Base-by-base conservation (phyloP, 2,113 vertebrate genomes). In the Equus quagga region DNA sequence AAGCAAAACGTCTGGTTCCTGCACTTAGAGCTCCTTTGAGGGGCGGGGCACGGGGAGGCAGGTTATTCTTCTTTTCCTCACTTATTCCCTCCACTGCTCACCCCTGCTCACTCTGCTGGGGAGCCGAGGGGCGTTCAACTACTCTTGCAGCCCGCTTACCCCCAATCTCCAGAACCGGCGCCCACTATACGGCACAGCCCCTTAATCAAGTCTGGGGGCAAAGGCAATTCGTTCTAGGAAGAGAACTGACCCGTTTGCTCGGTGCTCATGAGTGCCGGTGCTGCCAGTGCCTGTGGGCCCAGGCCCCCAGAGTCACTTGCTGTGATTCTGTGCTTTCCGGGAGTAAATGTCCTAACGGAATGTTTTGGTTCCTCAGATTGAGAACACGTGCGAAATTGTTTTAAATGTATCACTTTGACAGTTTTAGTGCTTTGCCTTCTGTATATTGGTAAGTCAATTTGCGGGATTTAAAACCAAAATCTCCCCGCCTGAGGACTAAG, bases 261-360 rank as follows among this genome's bases (percentile, higher is more conserved):
- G 8, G 41, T 6, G 46, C 73, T n/a, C 3, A 0, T 8, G 23
- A 0, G 17, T 2, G 31, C 8, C 6, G 0, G 0, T 0, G 1
- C 44, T 2, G 13, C 3, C 1, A 0, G 12, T 8, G 15, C 73
- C 75, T 12, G 64, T 65, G 19, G 6, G 41, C 18, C 18, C 3
- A 1, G 3, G 2, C 15, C 73, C 26, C 67, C 24, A 1, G 62
- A 72, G 80, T 14, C 0, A 0, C 26, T 13, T 19, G 21, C 89
- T 3, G 9, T 1, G 31, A 26, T 8, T 2, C 19, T 11, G 5
- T 11, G 15, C 79, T 65, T n/a, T 9, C 44, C n/a, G 3, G 3
- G 78, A 12, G 8, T 36, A 15, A 31, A 8, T 10, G 0, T 4
- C 11, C 69, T 26, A 0, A 2, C 2, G 1, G 41, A 12, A 18